Base-by-base conservation (phyloP, 2,113 vertebrate genomes). In the Salvator merianae region DNA sequence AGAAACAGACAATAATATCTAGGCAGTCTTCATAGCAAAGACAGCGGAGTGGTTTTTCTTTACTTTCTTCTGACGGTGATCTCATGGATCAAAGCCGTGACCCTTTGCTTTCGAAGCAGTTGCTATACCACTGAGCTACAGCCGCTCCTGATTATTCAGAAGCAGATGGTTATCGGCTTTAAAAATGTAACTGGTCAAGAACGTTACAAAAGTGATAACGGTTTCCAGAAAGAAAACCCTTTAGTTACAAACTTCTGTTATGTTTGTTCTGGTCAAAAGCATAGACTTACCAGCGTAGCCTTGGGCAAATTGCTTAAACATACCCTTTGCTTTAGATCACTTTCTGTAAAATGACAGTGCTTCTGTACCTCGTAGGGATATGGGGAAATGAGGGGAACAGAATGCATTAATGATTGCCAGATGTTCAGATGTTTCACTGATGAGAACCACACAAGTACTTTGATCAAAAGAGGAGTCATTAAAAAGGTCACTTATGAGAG, bases 391-490 rank as follows among this genome's bases (percentile, higher is more conserved):
- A 7, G 24, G 70, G 34, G 32, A 22, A 32, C 4, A 62, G 18
- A 65, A 50, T 79, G 38, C 16, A 59, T n/a, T 85, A 85, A 85
- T 85, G n/a, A 65, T 22, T 73, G 40, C 77, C 83, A 85, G 59
- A 79, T 73, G 83, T 62, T 85, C 59, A 73, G 14, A 85, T 50
- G 55, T 65, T 85, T 59, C 38, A 73, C 40, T 85, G 83, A 79
- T 73, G 55, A 85, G 32, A 40, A 79, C 68, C 83, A 79, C 34
- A 32, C 53, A 65, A 63, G 55, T 36, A 43, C 76, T 79, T 53
- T 72, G 77, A 79, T 85, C 83, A 85, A 79, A 79, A 79, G 40
- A 79, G 59, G 40, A 82, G n/a, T 34, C 77, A 73, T 85, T 79
- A 73, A 85, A 79, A 73, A 65, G 68, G 68, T 79, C 77, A 82